phyloP scores from a whole-genome alignment of 2,113 vertebrate species.

The Corythaixoides concolor region DNA sequence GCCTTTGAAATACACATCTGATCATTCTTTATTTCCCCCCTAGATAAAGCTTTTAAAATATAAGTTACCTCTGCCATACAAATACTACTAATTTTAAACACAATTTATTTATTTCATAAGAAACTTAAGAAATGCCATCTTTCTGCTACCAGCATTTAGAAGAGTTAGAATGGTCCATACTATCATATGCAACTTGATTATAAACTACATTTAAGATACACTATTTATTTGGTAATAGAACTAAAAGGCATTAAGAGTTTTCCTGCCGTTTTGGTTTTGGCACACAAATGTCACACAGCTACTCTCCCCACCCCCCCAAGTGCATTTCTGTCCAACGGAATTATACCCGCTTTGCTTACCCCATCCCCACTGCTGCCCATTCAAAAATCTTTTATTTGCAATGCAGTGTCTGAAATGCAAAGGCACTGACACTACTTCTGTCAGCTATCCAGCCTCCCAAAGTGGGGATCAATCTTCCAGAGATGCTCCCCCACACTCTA shows the following conservation, averaged over 20 bases:
- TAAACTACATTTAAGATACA: not conserved
- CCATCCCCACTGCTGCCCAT: not conserved
- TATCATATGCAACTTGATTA: not conserved
- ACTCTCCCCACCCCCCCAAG: no score
- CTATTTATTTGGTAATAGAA: not conserved
- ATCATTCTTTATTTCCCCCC: not conserved
- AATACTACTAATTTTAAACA: not conserved
- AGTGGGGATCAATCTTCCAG: not conserved
- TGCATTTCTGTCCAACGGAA: not conserved
- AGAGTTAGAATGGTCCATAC: not conserved
- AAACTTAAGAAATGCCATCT: not conserved
- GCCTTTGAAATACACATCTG: not conserved
- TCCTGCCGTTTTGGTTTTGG: not conserved
- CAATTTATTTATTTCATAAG: not conserved
- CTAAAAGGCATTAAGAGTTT: not conserved
- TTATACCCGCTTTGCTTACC: not conserved
- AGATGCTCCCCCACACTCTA: not conserved
- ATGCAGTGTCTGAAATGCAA: not conserved
- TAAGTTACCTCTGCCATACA: not conserved
- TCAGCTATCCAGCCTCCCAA: not conserved
- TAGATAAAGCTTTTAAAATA: not conserved
- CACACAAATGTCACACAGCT: not conserved
- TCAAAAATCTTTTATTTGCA: not conserved
- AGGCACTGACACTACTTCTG: not conserved
- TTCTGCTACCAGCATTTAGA: not conserved